Conservation (phyloP, 2,888 invertebrate genomes). For the Hirtodrosophila histrioides region DNA sequence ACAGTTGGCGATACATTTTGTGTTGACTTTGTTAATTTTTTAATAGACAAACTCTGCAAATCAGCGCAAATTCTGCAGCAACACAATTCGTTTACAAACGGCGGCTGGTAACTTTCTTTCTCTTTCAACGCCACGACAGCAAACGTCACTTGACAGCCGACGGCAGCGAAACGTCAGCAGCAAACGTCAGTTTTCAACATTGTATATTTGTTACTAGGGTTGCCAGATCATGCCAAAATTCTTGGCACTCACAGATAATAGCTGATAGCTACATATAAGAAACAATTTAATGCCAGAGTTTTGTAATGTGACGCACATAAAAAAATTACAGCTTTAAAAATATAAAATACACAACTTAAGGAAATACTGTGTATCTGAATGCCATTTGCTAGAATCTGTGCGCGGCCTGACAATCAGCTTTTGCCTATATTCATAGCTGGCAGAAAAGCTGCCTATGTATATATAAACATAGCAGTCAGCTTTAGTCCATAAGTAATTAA, state of each 20-base stretch:
- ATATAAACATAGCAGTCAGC: too few relatives aligned
- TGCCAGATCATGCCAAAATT: background rate
- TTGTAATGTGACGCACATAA: too few relatives aligned
- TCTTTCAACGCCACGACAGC: conserved; percentile 69
- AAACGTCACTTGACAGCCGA: conserved; percentile 67
- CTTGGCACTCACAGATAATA: background rate
- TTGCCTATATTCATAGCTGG: too few relatives aligned
- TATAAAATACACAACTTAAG: too few relatives aligned
- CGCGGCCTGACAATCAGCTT: conserved; percentile 7
- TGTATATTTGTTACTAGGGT: background rate
- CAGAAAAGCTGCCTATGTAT: too few relatives aligned
- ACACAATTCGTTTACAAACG: conserved; percentile 5
- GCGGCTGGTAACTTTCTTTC: conserved; percentile 55
- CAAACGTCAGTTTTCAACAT: conserved; percentile 12
- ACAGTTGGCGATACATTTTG: conserved; percentile 71
- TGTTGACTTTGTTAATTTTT: conserved; percentile 11
- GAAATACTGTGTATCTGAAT: too few relatives aligned
- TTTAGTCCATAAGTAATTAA: too few relatives aligned
- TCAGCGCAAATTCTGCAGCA: background rate
- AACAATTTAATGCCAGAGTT: too few relatives aligned
- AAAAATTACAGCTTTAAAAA: too few relatives aligned
- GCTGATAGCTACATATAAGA: background rate
- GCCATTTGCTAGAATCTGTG: too few relatives aligned
- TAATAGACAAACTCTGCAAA: conserved; percentile 16
- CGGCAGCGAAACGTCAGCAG: conserved; percentile 47